Percentiles rank a stretch among this genome's conserved stretches.
These are phyloP conservation scores for Brachyrhaphis roseni DNA, from an alignment of 2,797 vertebrate genomes.

Conservation along the genomic window DNA sequence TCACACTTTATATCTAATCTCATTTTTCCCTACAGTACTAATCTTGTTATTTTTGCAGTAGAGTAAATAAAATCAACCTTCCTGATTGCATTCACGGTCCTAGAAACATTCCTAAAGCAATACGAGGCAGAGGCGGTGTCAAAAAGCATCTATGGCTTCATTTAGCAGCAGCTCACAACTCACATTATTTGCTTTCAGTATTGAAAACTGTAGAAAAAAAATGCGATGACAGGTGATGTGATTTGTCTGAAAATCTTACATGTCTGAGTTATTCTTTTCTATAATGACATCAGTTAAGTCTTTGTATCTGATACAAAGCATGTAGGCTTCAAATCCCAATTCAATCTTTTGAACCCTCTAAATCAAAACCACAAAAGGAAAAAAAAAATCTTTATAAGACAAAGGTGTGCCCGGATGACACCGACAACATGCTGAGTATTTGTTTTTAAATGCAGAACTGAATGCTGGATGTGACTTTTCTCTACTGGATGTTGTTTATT, in stretches of 20 bases:
- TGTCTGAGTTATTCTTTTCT: constrained; percentile 32
- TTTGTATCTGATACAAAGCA: constrained; percentile 21
- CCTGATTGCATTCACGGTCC: constrained; percentile 4
- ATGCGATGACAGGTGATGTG: constrained; percentile 22
- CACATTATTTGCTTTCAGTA: constrained; percentile 26
- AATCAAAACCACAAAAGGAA: constrained; percentile 1
- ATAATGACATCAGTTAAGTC: constrained; percentile 30
- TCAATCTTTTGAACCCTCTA: constrained; percentile 30
- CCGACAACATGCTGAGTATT: constrained; percentile 44
- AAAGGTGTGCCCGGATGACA: constrained; percentile 35
- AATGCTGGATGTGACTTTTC: constrained; percentile 45
- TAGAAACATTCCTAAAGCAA: constrained; percentile 26
- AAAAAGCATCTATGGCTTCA: constrained; percentile 19
- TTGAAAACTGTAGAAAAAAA: constrained; percentile 26
- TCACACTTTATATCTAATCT: constrained; percentile 38
- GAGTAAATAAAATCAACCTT: constrained; percentile 38
- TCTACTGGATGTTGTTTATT: constrained; percentile 43
- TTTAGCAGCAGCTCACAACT: constrained; percentile 45
- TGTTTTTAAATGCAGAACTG: constrained; percentile 53
- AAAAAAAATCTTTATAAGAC: constrained; percentile 20
- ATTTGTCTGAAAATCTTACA: constrained; percentile 25
- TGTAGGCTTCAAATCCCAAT: constrained; percentile 18
- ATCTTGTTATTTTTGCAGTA: constrained; percentile 23
- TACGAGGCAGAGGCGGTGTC: constrained; percentile 11
- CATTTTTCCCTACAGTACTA: neutral